Evolutionary conservation across 2,797 vertebrate species (phyloP).

Genomic region (Pitangus sulphuratus): DNA sequence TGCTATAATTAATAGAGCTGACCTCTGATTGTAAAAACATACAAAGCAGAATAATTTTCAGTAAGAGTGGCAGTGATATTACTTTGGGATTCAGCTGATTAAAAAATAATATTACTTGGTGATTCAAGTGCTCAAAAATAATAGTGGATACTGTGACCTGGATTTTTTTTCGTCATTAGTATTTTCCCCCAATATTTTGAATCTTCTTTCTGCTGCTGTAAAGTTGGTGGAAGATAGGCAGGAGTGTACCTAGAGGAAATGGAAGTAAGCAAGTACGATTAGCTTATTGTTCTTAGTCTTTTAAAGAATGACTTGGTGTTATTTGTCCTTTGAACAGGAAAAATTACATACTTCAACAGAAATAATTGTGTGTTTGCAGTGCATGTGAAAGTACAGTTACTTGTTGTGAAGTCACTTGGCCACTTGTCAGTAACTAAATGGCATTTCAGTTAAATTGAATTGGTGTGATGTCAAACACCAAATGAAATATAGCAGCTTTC

Average conservation of each 20-base stretch:
- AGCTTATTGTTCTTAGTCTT: not conserved
- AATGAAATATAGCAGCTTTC: not conserved
- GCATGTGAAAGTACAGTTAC: not conserved
- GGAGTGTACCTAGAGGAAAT: not conserved
- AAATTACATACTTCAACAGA: not conserved
- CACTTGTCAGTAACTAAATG: not conserved
- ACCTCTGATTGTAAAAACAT: not conserved
- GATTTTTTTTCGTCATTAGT: not conserved
- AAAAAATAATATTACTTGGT: not conserved
- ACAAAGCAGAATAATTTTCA: not conserved
- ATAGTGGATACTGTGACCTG: not conserved
- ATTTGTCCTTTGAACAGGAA: not conserved
- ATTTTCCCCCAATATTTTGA: not conserved
- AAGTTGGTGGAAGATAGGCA: not conserved
- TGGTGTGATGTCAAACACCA: not conserved
- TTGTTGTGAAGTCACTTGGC: not conserved
- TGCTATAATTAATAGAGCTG: constrained; percentile 20
- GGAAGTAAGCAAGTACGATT: not conserved
- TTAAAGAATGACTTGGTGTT: not conserved
- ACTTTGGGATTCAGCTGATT: not conserved
- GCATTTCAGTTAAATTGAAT: not conserved
- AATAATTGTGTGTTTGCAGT: not conserved
- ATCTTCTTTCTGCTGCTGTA: not conserved
- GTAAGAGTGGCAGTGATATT: not conserved
- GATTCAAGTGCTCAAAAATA: not conserved